Evolutionary conservation across 1,140 invertebrate species (phyloP).

Genomic region (Bacillus rossius): DNA sequence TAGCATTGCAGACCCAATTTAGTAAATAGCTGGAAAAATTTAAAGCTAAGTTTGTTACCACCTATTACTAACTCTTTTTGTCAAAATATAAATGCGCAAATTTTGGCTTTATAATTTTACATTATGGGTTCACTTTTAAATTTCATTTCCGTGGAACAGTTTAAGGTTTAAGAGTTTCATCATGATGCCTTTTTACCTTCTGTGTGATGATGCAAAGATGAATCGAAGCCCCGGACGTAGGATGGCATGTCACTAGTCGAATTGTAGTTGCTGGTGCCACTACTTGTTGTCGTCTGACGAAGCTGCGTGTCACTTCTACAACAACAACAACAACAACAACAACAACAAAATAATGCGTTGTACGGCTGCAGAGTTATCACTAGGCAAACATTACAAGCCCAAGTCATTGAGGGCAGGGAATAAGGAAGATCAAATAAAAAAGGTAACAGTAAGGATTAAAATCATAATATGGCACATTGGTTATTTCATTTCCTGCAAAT

Average conservation of each 20-base stretch:
- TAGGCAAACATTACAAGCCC: too few relatives aligned
- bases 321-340: too few relatives aligned
- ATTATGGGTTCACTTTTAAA: too few relatives aligned
- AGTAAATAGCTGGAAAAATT: background rate
- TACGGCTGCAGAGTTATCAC: too few relatives aligned
- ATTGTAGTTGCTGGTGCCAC: constrained; percentile 70
- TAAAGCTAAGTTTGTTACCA: background rate
- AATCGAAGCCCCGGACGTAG: constrained; percentile 56
- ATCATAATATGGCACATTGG: constrained; percentile 11
- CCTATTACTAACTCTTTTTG: too few relatives aligned
- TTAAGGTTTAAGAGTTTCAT: too few relatives aligned
- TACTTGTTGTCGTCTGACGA: constrained; percentile 73
- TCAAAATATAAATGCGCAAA: too few relatives aligned
- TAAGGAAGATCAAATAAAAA: too few relatives aligned
- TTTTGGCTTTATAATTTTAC: too few relatives aligned
- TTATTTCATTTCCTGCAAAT: constrained; percentile 8
- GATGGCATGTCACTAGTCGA: constrained; percentile 62
- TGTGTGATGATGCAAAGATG: constrained; percentile 18
- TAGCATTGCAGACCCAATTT: background rate
- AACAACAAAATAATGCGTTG: too few relatives aligned
- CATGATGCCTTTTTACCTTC: constrained; percentile 7
- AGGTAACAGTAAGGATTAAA: too few relatives aligned
- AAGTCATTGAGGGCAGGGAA: too few relatives aligned
- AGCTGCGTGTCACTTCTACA: constrained; percentile 69
- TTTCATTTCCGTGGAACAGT: background rate